Base-by-base conservation (phyloP, 1,140 invertebrate genomes). In the Brachionus plicatilis region DNA sequence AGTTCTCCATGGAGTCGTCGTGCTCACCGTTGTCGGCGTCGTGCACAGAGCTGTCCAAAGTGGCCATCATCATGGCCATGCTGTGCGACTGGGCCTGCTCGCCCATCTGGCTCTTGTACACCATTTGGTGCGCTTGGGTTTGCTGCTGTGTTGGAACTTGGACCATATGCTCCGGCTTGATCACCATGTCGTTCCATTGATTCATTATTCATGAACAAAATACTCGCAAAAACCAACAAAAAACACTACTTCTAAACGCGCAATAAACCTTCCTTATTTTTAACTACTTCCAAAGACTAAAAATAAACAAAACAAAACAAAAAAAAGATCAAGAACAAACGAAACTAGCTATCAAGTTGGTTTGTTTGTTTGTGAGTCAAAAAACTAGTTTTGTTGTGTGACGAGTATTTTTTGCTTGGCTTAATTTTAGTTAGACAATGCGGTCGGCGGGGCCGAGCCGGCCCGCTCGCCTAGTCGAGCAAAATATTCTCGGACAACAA, bases 281-380 rank as follows among this genome's bases (percentile, higher is more conserved):
- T 20, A 72, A 43, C 12, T 43, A 41, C 33, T 43, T 43, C 1
- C 3, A 72, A 72, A 72, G 20, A 43, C 33, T 43, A 72, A 43
- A 72, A 72, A 72, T 43, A 43, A 17, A 41, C 14, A 41, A 37
- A 24, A n/a, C n/a, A n/a, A n/a, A 43, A 43, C 12, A n/a, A 72
- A 41, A 41, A 20, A 41, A 43, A 41, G 33, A 72, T 17, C 33
- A 20, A 72, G 14, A 72, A 72, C 33, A 41, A 37, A 43, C 12
- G 7, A 43, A 72, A 45, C 68, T 72, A 72, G 68, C 45, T 72
- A 72, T 72, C 68, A 43, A 72, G 68, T 72, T 72, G 12, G 68
- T 72, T 72, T 72, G 68, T 72, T 72, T 72, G 68, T 41, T 72
- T 43, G 41, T 68, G n/a, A 72, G 68, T 37, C 68, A 72, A 72